Base-by-base conservation (phyloP, 2,888 invertebrate species). In the Caenorhabditis sp. region DNA sequence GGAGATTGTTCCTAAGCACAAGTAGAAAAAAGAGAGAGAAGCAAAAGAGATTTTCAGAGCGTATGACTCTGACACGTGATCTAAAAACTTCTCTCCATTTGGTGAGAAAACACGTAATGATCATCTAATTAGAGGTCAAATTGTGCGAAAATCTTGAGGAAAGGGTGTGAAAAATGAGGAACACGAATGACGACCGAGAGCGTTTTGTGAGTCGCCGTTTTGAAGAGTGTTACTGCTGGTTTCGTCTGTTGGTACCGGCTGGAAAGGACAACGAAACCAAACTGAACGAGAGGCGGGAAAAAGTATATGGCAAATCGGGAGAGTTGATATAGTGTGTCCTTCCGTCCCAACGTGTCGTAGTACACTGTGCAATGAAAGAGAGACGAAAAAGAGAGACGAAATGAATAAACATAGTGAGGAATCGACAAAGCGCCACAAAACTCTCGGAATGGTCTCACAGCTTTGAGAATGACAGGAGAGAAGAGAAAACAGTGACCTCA, bases 391-490 rank as follows among this genome's bases (percentile, higher is more conserved):
- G 61, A 77, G 26, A 68, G 51, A 61, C 77, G 49, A 79, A 79
- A 79, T 70, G 79, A 79, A 79, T 79, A 79, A 79, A 79, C 79
- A 79, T 54, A 70, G 47, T 61, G 69, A 54, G 38, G 70, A 63
- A 79, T 70, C 70, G 70, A 77, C 49, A 51, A 54, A 61, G 61
- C 26, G 69, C 44, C 26, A 49, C 59, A 41, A n/a, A n/a, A 66
- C 22, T 19, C 66, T 26, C 66, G 7, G 59, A 68, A 76, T 51
- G 63, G 51, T 63, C 51, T 73, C 26, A 6, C n/a, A 26, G 38
- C 49, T 19, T 26, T n/a, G 56, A 28, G 24, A 41, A 38, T 41
- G 54, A 22, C 59, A 31, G 26, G 10, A 38, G 38, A 10, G 38
- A 10, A n/a, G n/a, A 41, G 56, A 41, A 35, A 44, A 49, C 10